Evolutionary conservation across 2,888 invertebrate species (phyloP).

Genomic region (Drosophila acutilabella): DNA sequence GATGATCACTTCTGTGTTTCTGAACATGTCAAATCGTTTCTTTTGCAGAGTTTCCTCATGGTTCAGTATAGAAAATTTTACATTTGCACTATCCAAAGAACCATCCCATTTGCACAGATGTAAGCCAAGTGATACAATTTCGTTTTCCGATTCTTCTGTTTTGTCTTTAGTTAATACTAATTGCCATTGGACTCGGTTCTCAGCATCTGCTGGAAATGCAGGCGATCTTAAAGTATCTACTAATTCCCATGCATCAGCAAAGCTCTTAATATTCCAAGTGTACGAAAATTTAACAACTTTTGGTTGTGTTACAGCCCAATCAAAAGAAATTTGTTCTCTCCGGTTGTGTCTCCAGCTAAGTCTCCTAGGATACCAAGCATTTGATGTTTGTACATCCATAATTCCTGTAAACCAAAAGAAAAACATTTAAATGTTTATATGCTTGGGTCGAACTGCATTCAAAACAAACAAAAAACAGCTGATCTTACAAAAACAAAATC

Average conservation of each 20-base stretch:
- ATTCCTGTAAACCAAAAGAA: background rate
- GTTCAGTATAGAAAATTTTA: background rate
- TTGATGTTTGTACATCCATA: too few relatives aligned
- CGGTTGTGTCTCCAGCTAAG: too few relatives aligned
- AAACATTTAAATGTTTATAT: background rate
- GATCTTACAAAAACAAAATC: background rate
- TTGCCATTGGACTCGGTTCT: background rate
- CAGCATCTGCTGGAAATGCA: background rate
- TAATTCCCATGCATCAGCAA: background rate
- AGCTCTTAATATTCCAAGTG: conserved; percentile 4
- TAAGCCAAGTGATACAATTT: background rate
- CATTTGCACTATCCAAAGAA: background rate
- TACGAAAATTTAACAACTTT: conserved; percentile 6
- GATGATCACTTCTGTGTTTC: background rate
- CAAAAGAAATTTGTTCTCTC: background rate
- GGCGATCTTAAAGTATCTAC: background rate
- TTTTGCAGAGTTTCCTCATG: conserved; percentile 1
- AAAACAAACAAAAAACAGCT: conserved; percentile 2
- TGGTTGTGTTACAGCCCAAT: background rate
- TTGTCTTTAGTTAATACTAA: background rate
- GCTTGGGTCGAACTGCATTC: background rate
- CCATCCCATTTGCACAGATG: background rate
- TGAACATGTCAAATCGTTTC: background rate
- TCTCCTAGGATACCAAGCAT: too few relatives aligned
- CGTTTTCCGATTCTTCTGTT: background rate